A percentile compares a stretch with the other conserved stretches of the same genome.
Evolutionary conservation across 2,797 vertebrate genomes (phyloP).

Genomic region (Threskiornis aethiopicus): DNA sequence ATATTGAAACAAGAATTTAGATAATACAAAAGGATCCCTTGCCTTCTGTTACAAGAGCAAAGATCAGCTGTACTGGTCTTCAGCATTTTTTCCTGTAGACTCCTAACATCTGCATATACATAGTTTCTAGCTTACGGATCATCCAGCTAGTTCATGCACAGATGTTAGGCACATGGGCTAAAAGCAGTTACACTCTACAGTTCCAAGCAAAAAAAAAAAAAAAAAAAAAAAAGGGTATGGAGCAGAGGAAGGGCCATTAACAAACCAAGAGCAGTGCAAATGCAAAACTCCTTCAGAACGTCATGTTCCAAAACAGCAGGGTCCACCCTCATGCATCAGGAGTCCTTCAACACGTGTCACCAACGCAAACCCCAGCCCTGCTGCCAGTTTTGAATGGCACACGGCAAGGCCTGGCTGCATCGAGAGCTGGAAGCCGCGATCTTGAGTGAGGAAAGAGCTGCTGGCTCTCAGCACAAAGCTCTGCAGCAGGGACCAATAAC

Average conservation of each 20-base stretch:
- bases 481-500: neutral
- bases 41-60: neutral
- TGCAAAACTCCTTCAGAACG: neutral
- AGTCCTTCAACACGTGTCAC: neutral
- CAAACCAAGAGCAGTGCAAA: neutral
- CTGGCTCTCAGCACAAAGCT: neutral
- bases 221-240: rapidly evolving
- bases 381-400: neutral
- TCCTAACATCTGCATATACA: neutral
- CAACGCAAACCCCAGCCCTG: neutral
- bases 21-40: neutral
- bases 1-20: neutral
- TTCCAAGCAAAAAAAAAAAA: neutral
- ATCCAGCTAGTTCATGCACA: neutral
- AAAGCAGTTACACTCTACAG: neutral
- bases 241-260: neutral
- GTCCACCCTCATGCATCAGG: no score
- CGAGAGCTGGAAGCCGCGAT: rapidly evolving
- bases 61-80: neutral
- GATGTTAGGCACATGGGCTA: neutral
- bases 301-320: neutral
- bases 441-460: neutral
- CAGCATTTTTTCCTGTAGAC: neutral
- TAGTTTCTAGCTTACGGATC: neutral
- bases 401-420: neutral